These are phyloP conservation scores for Phyllotis vaccarum DNA, from an alignment of 2,797 vertebrate species.

Conservation along the genomic window DNA sequence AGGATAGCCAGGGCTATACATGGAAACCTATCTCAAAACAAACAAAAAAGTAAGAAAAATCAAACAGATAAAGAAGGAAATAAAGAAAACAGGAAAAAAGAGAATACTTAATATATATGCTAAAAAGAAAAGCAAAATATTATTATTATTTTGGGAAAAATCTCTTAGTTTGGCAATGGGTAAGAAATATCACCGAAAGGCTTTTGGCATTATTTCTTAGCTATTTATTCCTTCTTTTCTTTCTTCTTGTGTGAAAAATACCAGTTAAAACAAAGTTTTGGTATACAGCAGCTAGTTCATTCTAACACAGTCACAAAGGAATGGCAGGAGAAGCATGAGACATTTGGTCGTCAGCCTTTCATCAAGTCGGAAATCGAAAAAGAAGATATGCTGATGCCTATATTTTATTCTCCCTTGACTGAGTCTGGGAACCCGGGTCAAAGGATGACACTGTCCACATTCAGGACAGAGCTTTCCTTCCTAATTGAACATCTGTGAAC, in stretches of 20 bases:
- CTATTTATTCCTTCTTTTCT: neutral
- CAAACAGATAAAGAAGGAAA: neutral
- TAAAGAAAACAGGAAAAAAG: too few species aligned
- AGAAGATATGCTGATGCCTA: neutral
- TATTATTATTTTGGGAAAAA: neutral
- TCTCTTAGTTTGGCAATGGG: neutral
- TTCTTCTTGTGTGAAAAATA: neutral
- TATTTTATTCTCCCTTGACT: neutral
- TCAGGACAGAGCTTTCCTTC: neutral
- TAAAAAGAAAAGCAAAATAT: neutral
- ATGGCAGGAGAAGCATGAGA: neutral
- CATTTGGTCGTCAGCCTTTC: neutral
- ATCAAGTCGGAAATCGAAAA: neutral
- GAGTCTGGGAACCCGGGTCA: neutral
- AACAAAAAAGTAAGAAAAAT: too few species aligned
- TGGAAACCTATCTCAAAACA: neutral
- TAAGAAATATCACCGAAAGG: neutral
- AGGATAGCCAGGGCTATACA: neutral
- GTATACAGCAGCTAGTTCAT: fast-evolving
- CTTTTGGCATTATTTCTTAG: neutral
- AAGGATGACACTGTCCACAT: neutral
- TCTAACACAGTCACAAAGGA: neutral
- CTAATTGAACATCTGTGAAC: neutral
- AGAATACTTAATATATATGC: neutral
- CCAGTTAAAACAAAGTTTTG: neutral